Evolutionary conservation across 2,888 invertebrate genomes (phyloP).

Genomic region (Prosopocoilus inquinatus): DNA sequence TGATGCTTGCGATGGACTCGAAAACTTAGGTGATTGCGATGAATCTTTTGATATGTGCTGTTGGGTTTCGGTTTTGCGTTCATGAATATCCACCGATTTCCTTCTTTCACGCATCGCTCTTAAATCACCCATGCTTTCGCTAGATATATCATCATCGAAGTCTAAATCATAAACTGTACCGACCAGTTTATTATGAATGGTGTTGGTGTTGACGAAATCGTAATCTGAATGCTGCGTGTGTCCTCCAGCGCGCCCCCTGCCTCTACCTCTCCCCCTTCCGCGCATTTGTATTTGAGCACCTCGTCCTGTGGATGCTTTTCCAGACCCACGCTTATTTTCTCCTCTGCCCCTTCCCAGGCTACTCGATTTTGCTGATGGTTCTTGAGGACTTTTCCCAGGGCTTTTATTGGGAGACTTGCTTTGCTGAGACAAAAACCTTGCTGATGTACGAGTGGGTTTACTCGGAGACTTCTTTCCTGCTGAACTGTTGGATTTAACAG

Average conservation of each 20-base stretch:
- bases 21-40: constrained; percentile 59
- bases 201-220: constrained; percentile 54
- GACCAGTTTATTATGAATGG: constrained; percentile 76
- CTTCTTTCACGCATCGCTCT: constrained; percentile 77
- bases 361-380: constrained; percentile 50
- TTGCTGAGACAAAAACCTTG: constrained; percentile 61
- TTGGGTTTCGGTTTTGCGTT: constrained; percentile 41
- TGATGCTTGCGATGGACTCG: constrained; percentile 52
- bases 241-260: constrained; percentile 48
- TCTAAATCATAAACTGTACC: constrained; percentile 87
- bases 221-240: constrained; percentile 36
- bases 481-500: constrained; percentile 44
- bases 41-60: constrained; percentile 51
- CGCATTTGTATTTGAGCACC: constrained; percentile 33
- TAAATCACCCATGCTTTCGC: constrained; percentile 69
- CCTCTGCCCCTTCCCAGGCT: constrained; percentile 55
- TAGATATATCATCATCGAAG: constrained; percentile 78
- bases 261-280: constrained; percentile 43
- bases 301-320: constrained; percentile 39
- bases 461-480: constrained; percentile 59
- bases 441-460: constrained; percentile 60
- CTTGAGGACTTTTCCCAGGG: constrained; percentile 54
- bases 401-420: constrained; percentile 63
- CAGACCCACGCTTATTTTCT: constrained; percentile 30
- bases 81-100: constrained; percentile 70